A percentile compares a stretch with the other conserved stretches of the same genome.
phyloP scores from a whole-genome alignment of 2,888 invertebrate species.

The Caenorhabditis imperialis region DNA sequence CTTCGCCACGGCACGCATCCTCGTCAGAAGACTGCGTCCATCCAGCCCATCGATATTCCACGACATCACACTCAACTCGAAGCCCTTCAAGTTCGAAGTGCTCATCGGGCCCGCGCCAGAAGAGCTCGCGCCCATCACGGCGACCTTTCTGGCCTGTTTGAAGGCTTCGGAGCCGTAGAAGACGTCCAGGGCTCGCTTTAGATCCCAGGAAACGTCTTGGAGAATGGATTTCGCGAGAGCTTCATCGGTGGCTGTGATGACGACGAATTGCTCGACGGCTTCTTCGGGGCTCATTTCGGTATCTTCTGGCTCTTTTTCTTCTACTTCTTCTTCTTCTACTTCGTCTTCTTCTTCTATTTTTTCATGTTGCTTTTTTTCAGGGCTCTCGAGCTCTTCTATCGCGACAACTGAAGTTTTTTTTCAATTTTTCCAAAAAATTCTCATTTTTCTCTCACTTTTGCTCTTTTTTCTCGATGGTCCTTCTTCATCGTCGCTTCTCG shows the following conservation, averaged over 20 bases:
- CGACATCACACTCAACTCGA: conserved; percentile 80
- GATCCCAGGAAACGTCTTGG: conserved; percentile 81
- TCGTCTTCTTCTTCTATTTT: too few relatives aligned
- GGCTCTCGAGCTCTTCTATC: too few relatives aligned
- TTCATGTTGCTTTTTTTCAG: too few relatives aligned
- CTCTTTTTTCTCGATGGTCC: too few relatives aligned
- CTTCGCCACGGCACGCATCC: conserved; percentile 81
- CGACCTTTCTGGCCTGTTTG: conserved; percentile 26
- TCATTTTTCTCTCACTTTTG: too few relatives aligned
- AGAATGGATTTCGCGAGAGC: conserved; percentile 82
- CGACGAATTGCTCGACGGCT: conserved; percentile 79
- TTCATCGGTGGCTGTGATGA: conserved; percentile 81
- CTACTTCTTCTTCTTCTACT: too few relatives aligned
- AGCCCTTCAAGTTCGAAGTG: conserved; percentile 57
- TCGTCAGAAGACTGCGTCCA: conserved; percentile 79
- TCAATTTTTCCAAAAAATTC: too few relatives aligned
- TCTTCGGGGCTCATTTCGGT: conserved; percentile 33
- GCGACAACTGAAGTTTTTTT: too few relatives aligned
- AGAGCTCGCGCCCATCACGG: conserved; percentile 25
- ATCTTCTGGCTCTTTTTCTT: neutral
- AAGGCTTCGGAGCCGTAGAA: conserved; percentile 52
- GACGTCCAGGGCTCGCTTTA: conserved; percentile 79
- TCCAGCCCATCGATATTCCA: conserved; percentile 83
- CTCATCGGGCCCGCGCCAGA: conserved; percentile 7
- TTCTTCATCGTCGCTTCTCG: too few relatives aligned